Base-by-base conservation (phyloP, 2,888 invertebrate species). In the Parnassius apollo region DNA sequence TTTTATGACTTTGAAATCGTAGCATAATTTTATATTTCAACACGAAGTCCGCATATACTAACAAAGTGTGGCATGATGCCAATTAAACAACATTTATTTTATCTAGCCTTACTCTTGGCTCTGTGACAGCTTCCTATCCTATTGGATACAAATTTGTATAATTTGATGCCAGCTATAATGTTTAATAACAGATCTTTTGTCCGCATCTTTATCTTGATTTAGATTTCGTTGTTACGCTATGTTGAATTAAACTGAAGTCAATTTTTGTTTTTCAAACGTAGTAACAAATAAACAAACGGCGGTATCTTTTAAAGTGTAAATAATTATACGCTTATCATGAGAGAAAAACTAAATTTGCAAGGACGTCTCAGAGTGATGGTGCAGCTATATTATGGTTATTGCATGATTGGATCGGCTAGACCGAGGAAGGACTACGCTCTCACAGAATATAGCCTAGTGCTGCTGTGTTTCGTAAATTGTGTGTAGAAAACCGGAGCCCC, bases 61-160 rank as follows among this genome's bases (percentile, higher is more conserved):
- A 69, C 67, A 58, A 66, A 68, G 63, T 53, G 61, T 74, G 75
- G 77, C 73, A 57, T 56, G 22, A 7, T 64, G 74, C 77, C 76
- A 77, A 71, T 67, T 64, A 71, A 66, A 67, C 63, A 68, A 67
- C 66, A 64, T 81, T 81, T 77, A 78, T 81, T 63, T 78, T 83
- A 82, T 77, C 75, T 82, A 80, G 80, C 80, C 63, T 69, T 70
- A 72, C 71, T 71, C 74, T 85, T 88, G 85, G 88, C 87, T 72
- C 68, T 66, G 71, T 74, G 75, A 78, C 83, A 80, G 75, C 71
- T 74, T 75, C 70, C 71, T 74, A 75, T 78, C 76, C 76, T 73
- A 81, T 77, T 66, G 62, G 65, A 69, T 67, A 74, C 71, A 71
- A 70, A 73, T 72, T 71, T 65, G 65, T 67, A 61, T 66, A 70